Base-by-base conservation (phyloP, 2,797 vertebrate species). In the Lepus oiostolus region DNA sequence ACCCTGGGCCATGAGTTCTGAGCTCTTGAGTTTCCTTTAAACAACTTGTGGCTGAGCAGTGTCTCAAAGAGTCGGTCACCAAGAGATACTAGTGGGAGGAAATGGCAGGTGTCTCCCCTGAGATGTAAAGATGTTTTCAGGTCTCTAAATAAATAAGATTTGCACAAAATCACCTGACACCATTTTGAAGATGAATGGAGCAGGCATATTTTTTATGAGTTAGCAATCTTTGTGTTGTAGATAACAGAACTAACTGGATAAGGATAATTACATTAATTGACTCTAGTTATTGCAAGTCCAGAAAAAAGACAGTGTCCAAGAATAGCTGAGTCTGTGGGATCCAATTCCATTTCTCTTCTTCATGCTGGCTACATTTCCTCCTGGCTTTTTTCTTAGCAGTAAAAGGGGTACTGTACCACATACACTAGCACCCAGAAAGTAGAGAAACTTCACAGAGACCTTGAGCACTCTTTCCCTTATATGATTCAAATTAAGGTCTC, bases 171-270 rank as follows among this genome's bases (percentile, higher is more conserved):
- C 6, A 32, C 35, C 4, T 24, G 22, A 35, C 7, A 2, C 26
- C 7, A 65, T 91, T 84, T 82, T 28, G 16, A 83, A 68, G 80
- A 47, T 70, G 63, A 90, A 54, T 58, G 10, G 32, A 80, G 9
- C 81, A 0, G 11, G 24, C 52, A 19, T 85, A 80, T 67, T 82
- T 13, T 71, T 28, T 88, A 6, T 62, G 65, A 22, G 38, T 77
- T 67, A 32, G 70, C 76, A 63, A 85, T 82, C 5, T 85, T 88
- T 54, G 38, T 76, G 19, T 67, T 92, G 26, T 24, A 88, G 21
- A 32, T 84, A 86, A 47, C 42, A 95, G 50, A 92, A 86, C 52
- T 91, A 28, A 67, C 5, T 86, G 47, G 24, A 16, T 70, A 60
- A 17, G 38, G 63, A 74, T 47, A 70, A 50, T 71, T 42, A 79